These are phyloP conservation scores for Diarsia dahlii DNA, from an alignment of 2,888 invertebrate species.

Conservation along the genomic window DNA sequence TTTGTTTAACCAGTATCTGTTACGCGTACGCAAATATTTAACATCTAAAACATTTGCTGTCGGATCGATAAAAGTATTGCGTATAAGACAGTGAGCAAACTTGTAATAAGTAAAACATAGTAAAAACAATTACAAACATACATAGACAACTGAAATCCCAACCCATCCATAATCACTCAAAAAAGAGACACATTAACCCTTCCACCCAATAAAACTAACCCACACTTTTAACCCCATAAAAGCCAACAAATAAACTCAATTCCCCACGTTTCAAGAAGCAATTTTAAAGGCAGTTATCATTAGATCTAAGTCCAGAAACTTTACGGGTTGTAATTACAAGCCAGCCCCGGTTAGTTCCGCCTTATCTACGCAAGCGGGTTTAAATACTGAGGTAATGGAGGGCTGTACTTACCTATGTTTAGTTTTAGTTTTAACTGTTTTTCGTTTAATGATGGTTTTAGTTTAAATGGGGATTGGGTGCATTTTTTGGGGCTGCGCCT, in stretches of 20 bases:
- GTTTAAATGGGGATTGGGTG: conserved; percentile 11
- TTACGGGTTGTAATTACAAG: conserved; percentile 68
- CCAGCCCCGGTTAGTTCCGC: conserved; percentile 52
- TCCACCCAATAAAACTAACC: not conserved
- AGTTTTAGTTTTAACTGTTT: conserved; percentile 53
- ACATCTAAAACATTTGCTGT: too few species aligned
- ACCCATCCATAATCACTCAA: not conserved
- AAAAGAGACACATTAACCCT: conserved; percentile 15
- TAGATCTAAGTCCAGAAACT: conserved; percentile 63
- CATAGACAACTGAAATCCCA: not conserved
- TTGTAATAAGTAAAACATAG: not conserved
- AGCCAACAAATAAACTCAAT: conserved; percentile 58
- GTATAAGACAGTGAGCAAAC: too few species aligned
- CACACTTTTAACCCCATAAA: conserved; percentile 35
- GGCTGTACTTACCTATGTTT: conserved; percentile 37
- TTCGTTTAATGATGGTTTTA: conserved; percentile 41
- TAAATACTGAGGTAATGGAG: conserved; percentile 63
- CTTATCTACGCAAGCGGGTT: conserved; percentile 63
- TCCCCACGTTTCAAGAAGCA: conserved; percentile 59
- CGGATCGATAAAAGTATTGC: too few species aligned
- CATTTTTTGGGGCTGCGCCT: not conserved
- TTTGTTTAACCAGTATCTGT: too few species aligned
- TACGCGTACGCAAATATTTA: too few species aligned
- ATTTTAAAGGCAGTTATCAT: conserved; percentile 65
- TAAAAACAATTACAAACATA: not conserved